Conservation (phyloP, 2,888 invertebrate genomes). For the Cylindroiulus punctatus region DNA sequence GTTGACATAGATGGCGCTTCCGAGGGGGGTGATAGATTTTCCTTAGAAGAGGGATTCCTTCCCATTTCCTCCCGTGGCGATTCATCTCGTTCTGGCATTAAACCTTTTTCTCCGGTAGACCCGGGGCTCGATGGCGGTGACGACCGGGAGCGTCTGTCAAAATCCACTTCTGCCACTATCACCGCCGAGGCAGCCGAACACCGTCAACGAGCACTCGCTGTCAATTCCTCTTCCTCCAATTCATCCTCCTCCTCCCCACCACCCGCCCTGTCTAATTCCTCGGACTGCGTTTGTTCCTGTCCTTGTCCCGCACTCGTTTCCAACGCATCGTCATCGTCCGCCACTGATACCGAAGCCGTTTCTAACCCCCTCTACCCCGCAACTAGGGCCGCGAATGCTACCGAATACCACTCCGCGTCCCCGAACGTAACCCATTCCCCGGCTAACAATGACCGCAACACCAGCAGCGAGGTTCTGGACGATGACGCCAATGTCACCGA, state of each 20-base stretch:
- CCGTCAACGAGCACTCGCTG: too few relatives aligned
- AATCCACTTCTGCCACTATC: background rate
- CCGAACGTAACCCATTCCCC: background rate
- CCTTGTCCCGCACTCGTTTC: conserved; percentile 50
- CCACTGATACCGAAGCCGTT: background rate
- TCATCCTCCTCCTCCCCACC: conserved; percentile 50
- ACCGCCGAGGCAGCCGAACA: too few relatives aligned
- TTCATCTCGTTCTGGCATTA: background rate
- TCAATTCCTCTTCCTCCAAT: background rate
- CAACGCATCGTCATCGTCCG: background rate
- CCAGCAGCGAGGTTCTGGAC: background rate
- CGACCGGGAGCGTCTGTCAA: background rate
- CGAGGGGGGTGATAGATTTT: background rate
- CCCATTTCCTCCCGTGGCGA: conserved; percentile 5
- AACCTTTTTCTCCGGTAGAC: conserved; percentile 53
- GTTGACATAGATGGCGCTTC: background rate
- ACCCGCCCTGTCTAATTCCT: background rate
- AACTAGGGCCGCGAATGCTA: background rate
- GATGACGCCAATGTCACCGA: conserved; percentile 6
- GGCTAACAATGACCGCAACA: background rate
- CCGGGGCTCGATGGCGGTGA: background rate
- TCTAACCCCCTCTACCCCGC: background rate
- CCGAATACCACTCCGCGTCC: background rate
- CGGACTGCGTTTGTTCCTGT: conserved; percentile 56
- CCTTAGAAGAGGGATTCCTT: conserved; percentile 53